Base-by-base conservation (phyloP, 2,888 invertebrate genomes). In the Oscheius sp. region DNA sequence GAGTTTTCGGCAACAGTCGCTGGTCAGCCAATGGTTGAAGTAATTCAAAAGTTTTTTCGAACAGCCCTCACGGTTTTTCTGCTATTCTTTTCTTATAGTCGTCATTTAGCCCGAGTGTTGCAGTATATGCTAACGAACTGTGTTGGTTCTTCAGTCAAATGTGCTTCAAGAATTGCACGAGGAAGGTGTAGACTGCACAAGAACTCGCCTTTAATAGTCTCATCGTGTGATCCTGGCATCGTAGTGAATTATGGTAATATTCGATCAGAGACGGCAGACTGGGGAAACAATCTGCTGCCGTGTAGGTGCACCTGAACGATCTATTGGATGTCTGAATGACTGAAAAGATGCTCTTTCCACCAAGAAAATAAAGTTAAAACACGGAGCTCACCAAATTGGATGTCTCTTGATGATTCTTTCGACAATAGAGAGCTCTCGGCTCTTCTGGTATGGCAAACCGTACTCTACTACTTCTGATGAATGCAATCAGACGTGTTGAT, bases 321-420 rank as follows among this genome's bases (percentile, higher is more conserved):
- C 48, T 13, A 63, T 47, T 47, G 42, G 0, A 42, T 42, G 42
- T n/a, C 32, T 63, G 48, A n/a, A n/a, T 32, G 53, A 7, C 33
- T 47, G 3, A 63, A 48, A 4, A 63, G 50, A 50, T 29, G 50
- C n/a, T 47, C 50, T n/a, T n/a, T n/a, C n/a, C n/a, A n/a, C n/a
- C n/a, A n/a, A n/a, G n/a, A n/a, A n/a, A n/a, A n/a, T n/a, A n/a
- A 62, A 62, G 2, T 42, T 5, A 35, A 58, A 5, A 29, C 29
- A 29, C 11, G 33, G 35, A 62, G 42, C 7, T 35, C 21, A 63
- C 63, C 63, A 63, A 29, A 63, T 63, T 1, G 63, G 63, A 29
- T 63, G 63, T 3, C 48, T 63, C 33, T 21, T 47, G 13, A 48
- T 29, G 48, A 63, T 63, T 48, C 63, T 63, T 29, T 63, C 63